Conservation (phyloP, 2,797 vertebrate genomes). For the Aselliscus stoliczkanus region DNA sequence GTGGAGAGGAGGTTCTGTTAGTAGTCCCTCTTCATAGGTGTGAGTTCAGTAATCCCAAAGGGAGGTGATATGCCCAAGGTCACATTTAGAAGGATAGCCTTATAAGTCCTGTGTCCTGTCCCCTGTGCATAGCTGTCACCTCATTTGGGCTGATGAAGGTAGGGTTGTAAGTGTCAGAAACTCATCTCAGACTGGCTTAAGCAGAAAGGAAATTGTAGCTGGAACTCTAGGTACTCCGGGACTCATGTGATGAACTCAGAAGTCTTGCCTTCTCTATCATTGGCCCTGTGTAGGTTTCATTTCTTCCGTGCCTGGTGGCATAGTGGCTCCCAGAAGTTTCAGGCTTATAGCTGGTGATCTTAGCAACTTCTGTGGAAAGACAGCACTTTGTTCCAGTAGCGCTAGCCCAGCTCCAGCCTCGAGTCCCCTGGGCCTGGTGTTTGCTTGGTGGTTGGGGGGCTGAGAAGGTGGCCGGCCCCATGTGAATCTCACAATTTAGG, state of each 20-base stretch:
- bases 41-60: neutral
- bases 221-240: neutral
- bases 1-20: neutral
- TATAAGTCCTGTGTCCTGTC: neutral
- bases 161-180: neutral
- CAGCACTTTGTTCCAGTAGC: neutral
- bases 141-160: neutral
- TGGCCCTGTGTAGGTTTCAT: neutral
- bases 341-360: neutral
- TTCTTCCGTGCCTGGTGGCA: neutral
- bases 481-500: neutral
- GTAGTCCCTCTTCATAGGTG: neutral
- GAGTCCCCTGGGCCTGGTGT: neutral
- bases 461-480: neutral
- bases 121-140: neutral
- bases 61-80: neutral
- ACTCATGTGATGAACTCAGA: neutral
- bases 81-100: neutral
- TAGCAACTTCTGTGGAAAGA: neutral
- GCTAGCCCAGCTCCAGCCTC: neutral
- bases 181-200: neutral
- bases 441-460: neutral
- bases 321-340: neutral
- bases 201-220: neutral
- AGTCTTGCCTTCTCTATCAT: neutral